Evolutionary conservation across 1,140 invertebrate species (phyloP), one percentile per base, ranked within the genome.

Genomic region (Pararge aegeria): DNA sequence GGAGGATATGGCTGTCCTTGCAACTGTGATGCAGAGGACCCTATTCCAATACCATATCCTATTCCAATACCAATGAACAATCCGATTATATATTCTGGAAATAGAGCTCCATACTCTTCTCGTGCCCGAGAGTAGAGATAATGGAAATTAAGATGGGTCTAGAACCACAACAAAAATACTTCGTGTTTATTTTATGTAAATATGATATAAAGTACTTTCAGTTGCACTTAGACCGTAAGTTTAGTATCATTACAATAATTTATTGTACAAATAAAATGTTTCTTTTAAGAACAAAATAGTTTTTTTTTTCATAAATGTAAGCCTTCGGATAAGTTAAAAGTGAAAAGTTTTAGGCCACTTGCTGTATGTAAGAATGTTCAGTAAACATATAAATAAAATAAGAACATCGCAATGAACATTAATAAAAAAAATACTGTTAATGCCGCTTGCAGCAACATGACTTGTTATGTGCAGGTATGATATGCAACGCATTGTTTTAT

Each of bases 51-150:
- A 30, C 76, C 61, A 9, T 67, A 60, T 29, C 74, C 76, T 1
- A 71, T 79, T 66, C 70, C 76, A 0, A 71, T 79, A 34, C 69
- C 78, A 0, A 48, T 64, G 12, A 64, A 67, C 18, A 65, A 37
- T 55, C 65, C 69, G 12, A 64, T 73, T 7, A 65, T 66, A 30
- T 2, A 46, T 21, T 5, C 4, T 16, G 13, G 6, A 40, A 16
- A 4, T 13, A 15, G 1, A 6, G 4, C 27, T 54, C 61, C 62
- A 52, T 61, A 18, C 44, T 51, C 49, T 54, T 56, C 65, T 57
- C 55, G 49, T 20, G 64, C 64, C 13, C 38, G 61, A 59, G 55
- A 50, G 49, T 18, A 55, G 27, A 46, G 46, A 46, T 50, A 15
- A 61, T 53, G 58, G 12, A 55, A 66, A 24, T 24, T 24, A 24